Evolutionary conservation across 2,888 invertebrate species (phyloP).

Genomic region (Scaptomyza caliginosa): DNA sequence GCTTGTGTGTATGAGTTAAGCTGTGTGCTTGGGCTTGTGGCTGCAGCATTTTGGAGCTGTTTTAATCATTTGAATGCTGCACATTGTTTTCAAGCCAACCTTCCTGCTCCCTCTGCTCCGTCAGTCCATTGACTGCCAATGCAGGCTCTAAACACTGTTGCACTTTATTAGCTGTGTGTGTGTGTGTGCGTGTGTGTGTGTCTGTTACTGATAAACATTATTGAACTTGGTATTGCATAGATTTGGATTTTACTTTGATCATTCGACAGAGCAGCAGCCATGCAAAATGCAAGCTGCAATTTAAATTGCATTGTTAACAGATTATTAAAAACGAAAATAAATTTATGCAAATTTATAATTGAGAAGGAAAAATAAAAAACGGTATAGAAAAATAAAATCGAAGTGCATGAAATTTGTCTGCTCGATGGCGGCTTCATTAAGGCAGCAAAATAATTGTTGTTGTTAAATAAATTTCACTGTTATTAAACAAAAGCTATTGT

Average conservation of each 20-base stretch:
- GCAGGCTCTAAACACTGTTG: slow-evolving; percentile 65
- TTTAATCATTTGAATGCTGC: slow-evolving; percentile 80
- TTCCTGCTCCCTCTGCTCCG: background rate
- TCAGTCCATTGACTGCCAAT: slow-evolving; percentile 17
- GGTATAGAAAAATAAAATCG: slow-evolving; percentile 33
- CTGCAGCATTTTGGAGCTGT: slow-evolving; percentile 72
- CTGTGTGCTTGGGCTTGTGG: slow-evolving; percentile 58
- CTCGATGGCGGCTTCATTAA: slow-evolving; percentile 62
- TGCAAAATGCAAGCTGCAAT: slow-evolving; percentile 30
- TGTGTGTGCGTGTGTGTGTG: slow-evolving; percentile 29
- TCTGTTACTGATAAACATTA: slow-evolving; percentile 65
- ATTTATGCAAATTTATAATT: slow-evolving; percentile 71
- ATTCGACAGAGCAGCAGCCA: slow-evolving; percentile 21
- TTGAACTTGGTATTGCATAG: slow-evolving; percentile 41
- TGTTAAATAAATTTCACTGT: slow-evolving; percentile 63
- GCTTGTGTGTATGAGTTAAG: slow-evolving; percentile 40
- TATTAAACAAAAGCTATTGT: slow-evolving; percentile 79
- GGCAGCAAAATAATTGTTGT: slow-evolving; percentile 42
- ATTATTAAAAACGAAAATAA: slow-evolving; percentile 71
- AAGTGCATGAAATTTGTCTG: slow-evolving; percentile 67
- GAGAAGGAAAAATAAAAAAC: slow-evolving; percentile 14
- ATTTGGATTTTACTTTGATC: slow-evolving; percentile 49
- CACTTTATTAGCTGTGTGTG: slow-evolving; percentile 62
- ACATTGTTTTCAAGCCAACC: slow-evolving; percentile 66
- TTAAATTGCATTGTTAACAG: slow-evolving; percentile 67